phyloP scores from a whole-genome alignment of 2,113 vertebrate species.

The Tragelaphus buxtoni region DNA sequence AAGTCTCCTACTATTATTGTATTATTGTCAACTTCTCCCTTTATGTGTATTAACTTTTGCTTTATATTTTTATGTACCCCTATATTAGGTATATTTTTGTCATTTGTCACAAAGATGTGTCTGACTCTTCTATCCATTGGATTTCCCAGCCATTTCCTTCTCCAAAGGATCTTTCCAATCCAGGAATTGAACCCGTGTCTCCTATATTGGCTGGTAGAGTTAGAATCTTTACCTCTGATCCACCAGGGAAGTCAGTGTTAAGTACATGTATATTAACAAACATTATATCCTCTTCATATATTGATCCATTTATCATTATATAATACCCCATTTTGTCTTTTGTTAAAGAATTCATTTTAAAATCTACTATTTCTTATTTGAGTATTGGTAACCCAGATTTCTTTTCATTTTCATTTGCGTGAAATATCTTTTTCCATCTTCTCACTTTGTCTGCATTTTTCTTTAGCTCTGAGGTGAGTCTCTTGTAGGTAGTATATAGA shows the following conservation, averaged over 20 bases:
- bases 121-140: background rate
- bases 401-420: background rate
- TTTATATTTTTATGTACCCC: background rate
- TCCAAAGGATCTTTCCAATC: background rate
- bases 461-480: background rate
- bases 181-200: background rate
- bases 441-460: background rate
- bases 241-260: background rate
- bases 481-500: background rate
- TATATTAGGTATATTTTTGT: background rate
- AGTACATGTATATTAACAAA: background rate
- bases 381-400: background rate
- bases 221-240: background rate
- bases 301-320: background rate
- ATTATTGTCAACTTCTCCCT: too few relatives aligned
- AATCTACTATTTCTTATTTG: background rate
- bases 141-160: background rate
- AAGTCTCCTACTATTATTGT: too few relatives aligned
- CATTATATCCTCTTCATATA: background rate
- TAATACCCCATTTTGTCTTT: background rate
- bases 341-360: background rate
- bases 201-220: background rate
- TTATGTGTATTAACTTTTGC: too few relatives aligned
- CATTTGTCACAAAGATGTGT: background rate
- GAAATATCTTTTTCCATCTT: background rate